A percentile compares a stretch with the other conserved stretches of the same genome.
phyloP scores from a whole-genome alignment of 2,797 vertebrate genomes.

The Aphelocoma californica region DNA sequence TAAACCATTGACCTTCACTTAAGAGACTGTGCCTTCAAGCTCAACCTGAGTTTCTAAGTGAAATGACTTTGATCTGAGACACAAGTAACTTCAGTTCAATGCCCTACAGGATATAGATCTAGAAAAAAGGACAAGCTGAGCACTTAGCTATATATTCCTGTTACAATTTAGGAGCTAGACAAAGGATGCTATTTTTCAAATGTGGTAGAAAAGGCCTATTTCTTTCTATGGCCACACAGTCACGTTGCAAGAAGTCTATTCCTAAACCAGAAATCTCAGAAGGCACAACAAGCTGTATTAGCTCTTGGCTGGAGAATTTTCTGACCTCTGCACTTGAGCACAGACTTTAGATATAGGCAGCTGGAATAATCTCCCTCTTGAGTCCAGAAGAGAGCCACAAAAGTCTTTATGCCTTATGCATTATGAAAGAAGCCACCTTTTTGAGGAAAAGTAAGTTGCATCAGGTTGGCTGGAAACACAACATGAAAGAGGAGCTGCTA shows the following conservation, averaged over 20 bases:
- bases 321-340: constrained; percentile 46
- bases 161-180: constrained; percentile 39
- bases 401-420: constrained; percentile 45
- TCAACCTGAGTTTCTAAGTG: constrained; percentile 60
- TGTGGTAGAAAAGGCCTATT: constrained; percentile 19
- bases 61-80: constrained; percentile 73
- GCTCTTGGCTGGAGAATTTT: constrained; percentile 54
- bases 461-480: constrained; percentile 35
- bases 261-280: constrained; percentile 35
- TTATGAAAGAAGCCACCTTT: constrained; percentile 56
- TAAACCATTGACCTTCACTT: constrained; percentile 72
- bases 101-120: constrained; percentile 63
- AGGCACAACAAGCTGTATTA: constrained; percentile 22
- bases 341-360: constrained; percentile 28
- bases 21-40: constrained; percentile 63
- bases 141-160: constrained; percentile 13
- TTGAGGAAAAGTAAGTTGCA: constrained; percentile 21
- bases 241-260: constrained; percentile 21
- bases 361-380: constrained; percentile 35
- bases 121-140: constrained; percentile 42
- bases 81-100: constrained; percentile 66
- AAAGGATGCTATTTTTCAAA: constrained; percentile 40
- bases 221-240: constrained; percentile 5
- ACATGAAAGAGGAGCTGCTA: background rate
- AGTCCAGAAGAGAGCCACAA: constrained; percentile 29